phyloP scores from a whole-genome alignment of 2,888 invertebrate genomes.

The Sympetrum striolatum region DNA sequence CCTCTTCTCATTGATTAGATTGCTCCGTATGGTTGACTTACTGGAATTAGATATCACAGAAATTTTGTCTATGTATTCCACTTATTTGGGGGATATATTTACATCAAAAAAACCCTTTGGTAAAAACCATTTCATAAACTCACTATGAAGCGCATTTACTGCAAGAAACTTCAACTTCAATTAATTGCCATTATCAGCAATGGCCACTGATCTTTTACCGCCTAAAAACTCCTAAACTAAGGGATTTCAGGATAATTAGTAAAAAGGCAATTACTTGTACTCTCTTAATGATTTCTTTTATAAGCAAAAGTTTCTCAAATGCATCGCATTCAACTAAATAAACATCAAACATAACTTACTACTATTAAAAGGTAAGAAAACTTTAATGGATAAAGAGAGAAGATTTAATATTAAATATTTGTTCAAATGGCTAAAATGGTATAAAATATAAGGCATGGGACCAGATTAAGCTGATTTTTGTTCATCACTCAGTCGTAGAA shows the following conservation, averaged over 20 bases:
- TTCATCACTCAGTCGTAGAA: conserved; percentile 8
- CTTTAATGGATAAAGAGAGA: conserved; percentile 1
- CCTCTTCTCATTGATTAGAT: conserved; percentile 24
- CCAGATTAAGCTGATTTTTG: background rate
- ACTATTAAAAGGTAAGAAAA: conserved; percentile 14
- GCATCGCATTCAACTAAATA: conserved; percentile 13
- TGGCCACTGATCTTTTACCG: background rate
- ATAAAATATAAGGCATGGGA: background rate
- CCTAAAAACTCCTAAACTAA: background rate
- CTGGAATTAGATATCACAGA: conserved; percentile 41
- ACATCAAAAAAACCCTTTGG: conserved; percentile 30
- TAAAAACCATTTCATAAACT: conserved; percentile 26
- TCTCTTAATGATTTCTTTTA: background rate
- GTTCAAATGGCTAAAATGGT: conserved; percentile 2
- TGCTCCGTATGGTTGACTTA: conserved; percentile 34
- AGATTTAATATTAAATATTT: conserved; percentile 1
- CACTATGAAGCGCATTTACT: background rate
- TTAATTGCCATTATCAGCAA: background rate
- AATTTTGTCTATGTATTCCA: conserved; percentile 39
- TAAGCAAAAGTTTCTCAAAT: conserved; percentile 19
- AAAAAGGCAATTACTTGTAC: conserved; percentile 8
- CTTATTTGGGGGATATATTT: conserved; percentile 1
- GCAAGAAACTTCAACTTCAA: background rate
- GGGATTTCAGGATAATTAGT: conserved; percentile 6
- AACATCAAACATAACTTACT: conserved; percentile 3